phyloP scores from a whole-genome alignment of 2,888 invertebrate genomes.

The Allacma fusca region DNA sequence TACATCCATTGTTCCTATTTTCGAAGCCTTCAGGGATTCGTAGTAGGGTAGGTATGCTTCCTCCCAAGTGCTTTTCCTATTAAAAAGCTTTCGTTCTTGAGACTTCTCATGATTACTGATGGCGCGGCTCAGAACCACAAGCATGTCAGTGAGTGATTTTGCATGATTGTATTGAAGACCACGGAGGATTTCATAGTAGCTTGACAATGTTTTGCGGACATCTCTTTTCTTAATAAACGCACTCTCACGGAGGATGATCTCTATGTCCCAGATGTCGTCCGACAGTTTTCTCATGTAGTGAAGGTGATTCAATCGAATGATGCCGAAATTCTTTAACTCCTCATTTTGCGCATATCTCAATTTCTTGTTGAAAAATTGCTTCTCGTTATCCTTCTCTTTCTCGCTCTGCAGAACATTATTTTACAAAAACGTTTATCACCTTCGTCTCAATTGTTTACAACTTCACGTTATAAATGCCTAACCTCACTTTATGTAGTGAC shows the following conservation, averaged over 20 bases:
- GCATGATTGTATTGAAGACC: slow-evolving; percentile 65
- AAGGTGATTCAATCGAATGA: slow-evolving; percentile 54
- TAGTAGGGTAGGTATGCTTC: not conserved
- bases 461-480: not conserved
- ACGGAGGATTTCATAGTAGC: slow-evolving; percentile 50
- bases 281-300: slow-evolving; percentile 53
- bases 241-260: slow-evolving; percentile 46
- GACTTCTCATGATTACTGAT: not conserved
- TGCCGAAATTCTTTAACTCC: slow-evolving; percentile 52
- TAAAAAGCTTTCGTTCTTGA: slow-evolving; percentile 28
- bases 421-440: not conserved
- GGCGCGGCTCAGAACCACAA: not conserved
- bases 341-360: slow-evolving; percentile 55
- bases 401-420: slow-evolving; percentile 70
- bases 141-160: slow-evolving; percentile 63
- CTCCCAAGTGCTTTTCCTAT: slow-evolving; percentile 24
- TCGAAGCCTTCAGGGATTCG: not conserved
- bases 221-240: slow-evolving; percentile 47
- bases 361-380: slow-evolving; percentile 89
- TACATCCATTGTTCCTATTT: slow-evolving; percentile 1
- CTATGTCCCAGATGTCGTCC: slow-evolving; percentile 54
- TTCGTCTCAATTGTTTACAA: too few species aligned
- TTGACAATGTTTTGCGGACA: slow-evolving; percentile 45
- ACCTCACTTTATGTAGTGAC: not conserved
- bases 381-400: slow-evolving; percentile 84